A percentile compares a stretch with the other conserved stretches of the same genome.
Conservation (phyloP, 2,113 vertebrate genomes). For the Apteryx owenii region DNA sequence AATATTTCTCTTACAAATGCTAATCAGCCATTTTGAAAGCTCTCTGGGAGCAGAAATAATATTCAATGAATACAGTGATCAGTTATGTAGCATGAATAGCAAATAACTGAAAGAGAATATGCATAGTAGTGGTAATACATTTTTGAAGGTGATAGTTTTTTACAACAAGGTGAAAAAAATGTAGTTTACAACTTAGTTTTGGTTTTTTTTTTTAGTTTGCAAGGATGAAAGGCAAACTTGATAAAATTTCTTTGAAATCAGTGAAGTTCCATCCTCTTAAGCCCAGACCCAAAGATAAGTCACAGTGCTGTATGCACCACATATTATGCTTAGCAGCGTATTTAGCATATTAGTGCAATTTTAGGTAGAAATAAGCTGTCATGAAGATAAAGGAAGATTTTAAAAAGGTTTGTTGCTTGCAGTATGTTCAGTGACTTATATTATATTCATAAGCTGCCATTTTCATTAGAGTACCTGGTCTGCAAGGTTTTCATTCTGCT, state of each 20-base stretch:
- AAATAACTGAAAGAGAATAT: not conserved
- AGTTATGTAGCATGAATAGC: not conserved
- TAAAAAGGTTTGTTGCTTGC: not conserved
- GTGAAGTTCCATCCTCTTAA: not conserved
- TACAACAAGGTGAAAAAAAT: not conserved
- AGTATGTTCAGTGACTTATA: not conserved
- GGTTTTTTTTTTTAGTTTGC: too few relatives aligned
- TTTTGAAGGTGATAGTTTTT: not conserved
- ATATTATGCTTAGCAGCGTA: not conserved
- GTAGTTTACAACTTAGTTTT: not conserved
- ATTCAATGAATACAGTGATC: not conserved
- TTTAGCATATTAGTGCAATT: not conserved
- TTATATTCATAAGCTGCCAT: not conserved
- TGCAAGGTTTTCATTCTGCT: not conserved
- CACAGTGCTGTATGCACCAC: fast-evolving
- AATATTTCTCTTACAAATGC: not conserved
- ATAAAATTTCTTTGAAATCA: not conserved
- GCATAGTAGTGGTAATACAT: fast-evolving
- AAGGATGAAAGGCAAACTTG: not conserved
- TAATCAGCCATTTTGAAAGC: not conserved
- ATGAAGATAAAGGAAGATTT: not conserved
- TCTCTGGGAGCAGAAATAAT: not conserved
- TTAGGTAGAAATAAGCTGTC: not conserved
- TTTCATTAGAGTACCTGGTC: not conserved
- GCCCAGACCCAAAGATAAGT: not conserved